Base-by-base conservation (phyloP, 2,113 vertebrate species). In the Emydura subglobosa region DNA sequence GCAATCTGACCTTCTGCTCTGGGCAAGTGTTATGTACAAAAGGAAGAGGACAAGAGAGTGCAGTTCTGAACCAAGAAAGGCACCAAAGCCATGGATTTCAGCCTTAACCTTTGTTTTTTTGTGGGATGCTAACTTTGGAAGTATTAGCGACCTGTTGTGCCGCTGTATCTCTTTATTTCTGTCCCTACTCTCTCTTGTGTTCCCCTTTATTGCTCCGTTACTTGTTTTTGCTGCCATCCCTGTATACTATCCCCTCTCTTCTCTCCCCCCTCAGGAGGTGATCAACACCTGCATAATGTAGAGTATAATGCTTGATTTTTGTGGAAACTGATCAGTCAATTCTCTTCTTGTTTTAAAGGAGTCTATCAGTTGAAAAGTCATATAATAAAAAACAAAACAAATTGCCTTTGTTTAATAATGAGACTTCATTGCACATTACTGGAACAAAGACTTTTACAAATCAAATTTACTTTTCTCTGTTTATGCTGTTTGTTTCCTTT, bases 401-500 rank as follows among this genome's bases (percentile, higher is more conserved):
- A 54, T 88, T 79, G 86, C 49, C 3, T 82, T 90, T 90, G 51
- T 27, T n/a, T 91, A 47, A n/a, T 86, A 59, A 85, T 86, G 86
- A 31, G 1, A 34, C 27, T 89, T 93, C n/a, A 49, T 14, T 80
- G 68, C 79, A 92, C 9, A 31, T 88, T 27, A 34, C 65, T 80
- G 29, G 47, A 90, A 90, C 85, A 93, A 16, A 6, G 10, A 74
- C 19, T 14, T 76, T 61, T 78, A 53, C 29, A 74, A 85, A 88
- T 74, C 2, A 31, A 16, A 3, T 83, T 78, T 94, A n/a, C 49
- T 94, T 96, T 90, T 61, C 49, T 92, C 27, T 42, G 17, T 6
- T 87, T 92, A 82, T 10, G 2, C 6, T 61, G 54, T 51, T 79
- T 95, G 76, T 85, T 96, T 86, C 31, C 72, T 24, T 93, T 89